Conservation (phyloP, 1,140 invertebrate genomes). For the Colletes latitarsis region DNA sequence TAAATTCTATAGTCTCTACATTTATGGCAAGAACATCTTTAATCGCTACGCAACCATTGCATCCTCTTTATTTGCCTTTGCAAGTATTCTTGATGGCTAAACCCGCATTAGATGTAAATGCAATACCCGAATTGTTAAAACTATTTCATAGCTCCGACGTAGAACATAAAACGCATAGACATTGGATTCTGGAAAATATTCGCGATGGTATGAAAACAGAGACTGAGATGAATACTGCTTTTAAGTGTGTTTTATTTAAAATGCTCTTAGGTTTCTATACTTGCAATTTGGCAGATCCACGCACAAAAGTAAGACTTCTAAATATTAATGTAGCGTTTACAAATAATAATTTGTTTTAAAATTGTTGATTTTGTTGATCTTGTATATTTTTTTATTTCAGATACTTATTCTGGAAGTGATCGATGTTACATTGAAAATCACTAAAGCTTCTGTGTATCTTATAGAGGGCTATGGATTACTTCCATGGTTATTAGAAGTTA, state of each 20-base stretch:
- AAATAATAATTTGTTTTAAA: not conserved
- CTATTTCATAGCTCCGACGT: conserved; percentile 87
- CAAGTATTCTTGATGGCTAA: conserved; percentile 88
- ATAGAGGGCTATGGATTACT: conserved; percentile 84
- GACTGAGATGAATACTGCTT: conserved; percentile 82
- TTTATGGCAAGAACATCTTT: conserved; percentile 86
- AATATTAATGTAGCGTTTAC: not conserved
- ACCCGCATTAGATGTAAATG: conserved; percentile 84
- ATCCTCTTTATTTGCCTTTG: conserved; percentile 86
- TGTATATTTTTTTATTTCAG: conserved; percentile 69
- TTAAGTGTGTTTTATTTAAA: conserved; percentile 84
- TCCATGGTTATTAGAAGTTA: conserved; percentile 81
- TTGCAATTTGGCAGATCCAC: conserved; percentile 74
- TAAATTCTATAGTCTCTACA: conserved; percentile 86
- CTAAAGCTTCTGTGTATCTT: conserved; percentile 83
- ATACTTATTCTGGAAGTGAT: conserved; percentile 84
- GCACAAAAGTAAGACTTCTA: conserved; percentile 79
- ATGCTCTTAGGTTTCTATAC: conserved; percentile 82
- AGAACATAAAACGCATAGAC: conserved; percentile 82
- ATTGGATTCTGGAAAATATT: conserved; percentile 87
- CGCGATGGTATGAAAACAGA: conserved; percentile 84
- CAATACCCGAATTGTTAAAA: conserved; percentile 90
- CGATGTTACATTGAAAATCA: conserved; percentile 82
- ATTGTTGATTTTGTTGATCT: conserved; percentile 7
- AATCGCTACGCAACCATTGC: conserved; percentile 85